Evolutionary conservation across 1,140 invertebrate genomes (phyloP).

Genomic region (Eriosoma lanigerum): DNA sequence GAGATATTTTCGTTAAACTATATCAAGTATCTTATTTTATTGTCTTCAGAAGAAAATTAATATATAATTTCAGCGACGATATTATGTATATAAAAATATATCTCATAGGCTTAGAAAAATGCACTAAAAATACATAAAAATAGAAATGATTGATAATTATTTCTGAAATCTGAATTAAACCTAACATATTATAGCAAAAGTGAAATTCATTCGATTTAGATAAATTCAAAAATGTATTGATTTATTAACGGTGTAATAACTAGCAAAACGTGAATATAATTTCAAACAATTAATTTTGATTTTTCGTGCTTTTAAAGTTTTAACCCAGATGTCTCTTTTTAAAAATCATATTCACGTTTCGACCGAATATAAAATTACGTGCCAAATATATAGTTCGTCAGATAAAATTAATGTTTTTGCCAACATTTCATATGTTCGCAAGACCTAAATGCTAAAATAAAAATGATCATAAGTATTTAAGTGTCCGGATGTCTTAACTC

Average conservation of each 20-base stretch:
- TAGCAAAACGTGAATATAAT: neutral
- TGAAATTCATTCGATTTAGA: too few relatives aligned
- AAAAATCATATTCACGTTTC: neutral
- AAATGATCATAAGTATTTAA: neutral
- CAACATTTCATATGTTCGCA: neutral
- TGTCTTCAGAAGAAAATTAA: too few relatives aligned
- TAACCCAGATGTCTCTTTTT: neutral
- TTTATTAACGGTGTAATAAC: neutral
- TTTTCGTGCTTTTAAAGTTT: neutral
- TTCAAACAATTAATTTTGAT: slow-evolving; percentile 15
- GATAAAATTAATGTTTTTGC: slow-evolving; percentile 25
- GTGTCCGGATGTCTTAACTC: neutral
- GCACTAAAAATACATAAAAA: too few relatives aligned
- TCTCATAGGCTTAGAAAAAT: too few relatives aligned
- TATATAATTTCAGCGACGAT: too few relatives aligned
- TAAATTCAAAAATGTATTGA: too few relatives aligned
- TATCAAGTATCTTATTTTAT: too few relatives aligned
- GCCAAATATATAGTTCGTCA: slow-evolving; percentile 8
- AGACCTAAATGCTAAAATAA: neutral
- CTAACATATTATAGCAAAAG: too few relatives aligned
- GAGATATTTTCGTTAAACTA: too few relatives aligned
- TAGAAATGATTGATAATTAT: too few relatives aligned
- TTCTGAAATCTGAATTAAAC: too few relatives aligned
- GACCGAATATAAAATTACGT: neutral
- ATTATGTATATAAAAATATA: too few relatives aligned